Evolutionary conservation across 2,888 invertebrate genomes (phyloP).

Genomic region (Microchrysa polita): DNA sequence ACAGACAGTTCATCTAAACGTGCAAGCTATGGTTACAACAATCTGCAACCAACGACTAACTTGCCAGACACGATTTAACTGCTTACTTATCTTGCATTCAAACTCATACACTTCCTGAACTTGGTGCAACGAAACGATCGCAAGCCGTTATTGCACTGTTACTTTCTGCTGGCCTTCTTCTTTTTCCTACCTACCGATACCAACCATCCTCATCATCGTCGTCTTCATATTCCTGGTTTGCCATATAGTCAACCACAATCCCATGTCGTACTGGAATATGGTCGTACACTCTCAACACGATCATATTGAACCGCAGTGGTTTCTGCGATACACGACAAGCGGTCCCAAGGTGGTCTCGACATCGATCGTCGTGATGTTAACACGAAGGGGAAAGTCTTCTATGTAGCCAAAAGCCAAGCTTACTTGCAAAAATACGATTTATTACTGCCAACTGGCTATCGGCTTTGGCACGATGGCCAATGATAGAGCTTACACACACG

Average conservation of each 20-base stretch:
- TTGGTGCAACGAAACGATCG: not conserved
- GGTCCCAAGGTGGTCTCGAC: too few species aligned
- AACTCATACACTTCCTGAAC: constrained; percentile 15
- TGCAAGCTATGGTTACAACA: not conserved
- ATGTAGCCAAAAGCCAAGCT: too few species aligned
- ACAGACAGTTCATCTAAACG: too few species aligned
- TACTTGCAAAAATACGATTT: too few species aligned
- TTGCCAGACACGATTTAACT: too few species aligned
- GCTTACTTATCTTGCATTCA: too few species aligned
- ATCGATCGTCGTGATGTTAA: not conserved
- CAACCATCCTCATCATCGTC: not conserved
- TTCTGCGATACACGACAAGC: too few species aligned
- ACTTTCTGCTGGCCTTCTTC: not conserved
- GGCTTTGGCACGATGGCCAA: not conserved
- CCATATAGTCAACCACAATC: not conserved
- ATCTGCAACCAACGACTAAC: not conserved
- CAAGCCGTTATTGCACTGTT: not conserved
- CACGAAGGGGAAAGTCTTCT: constrained; percentile 12
- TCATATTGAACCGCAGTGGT: too few species aligned
- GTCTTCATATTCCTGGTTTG: constrained; percentile 21
- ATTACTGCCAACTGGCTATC: too few species aligned
- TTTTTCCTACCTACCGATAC: not conserved
- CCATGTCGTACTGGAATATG: not conserved
- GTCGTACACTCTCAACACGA: not conserved
- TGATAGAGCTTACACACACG: too few species aligned